Conservation (phyloP, 2,888 invertebrate species). For the Xestobium rufovillosum region DNA sequence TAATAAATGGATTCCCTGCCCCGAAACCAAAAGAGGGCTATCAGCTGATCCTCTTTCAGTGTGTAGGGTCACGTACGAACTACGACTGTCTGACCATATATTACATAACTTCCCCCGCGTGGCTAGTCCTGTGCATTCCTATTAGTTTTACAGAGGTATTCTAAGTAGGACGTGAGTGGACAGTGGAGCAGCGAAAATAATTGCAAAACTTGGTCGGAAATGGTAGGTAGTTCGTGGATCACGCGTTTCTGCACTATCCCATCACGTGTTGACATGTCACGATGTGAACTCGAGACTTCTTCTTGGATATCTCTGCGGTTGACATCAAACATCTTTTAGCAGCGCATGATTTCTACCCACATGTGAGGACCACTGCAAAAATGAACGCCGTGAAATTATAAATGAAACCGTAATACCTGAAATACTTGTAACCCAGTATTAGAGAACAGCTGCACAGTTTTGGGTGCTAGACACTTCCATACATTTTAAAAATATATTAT, state of each 20-base stretch:
- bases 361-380: constrained; percentile 14
- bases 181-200: constrained; percentile 1
- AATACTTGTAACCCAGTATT: too few species aligned
- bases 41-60: constrained; percentile 18
- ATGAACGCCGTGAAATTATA: background rate
- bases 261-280: constrained; percentile 39
- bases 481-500: too few species aligned
- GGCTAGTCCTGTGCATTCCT: too few species aligned
- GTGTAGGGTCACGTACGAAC: constrained; percentile 26
- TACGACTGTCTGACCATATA: too few species aligned
- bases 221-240: constrained; percentile 35
- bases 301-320: constrained; percentile 35
- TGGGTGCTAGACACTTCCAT: too few species aligned
- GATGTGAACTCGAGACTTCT: constrained; percentile 35
- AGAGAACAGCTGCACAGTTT: too few species aligned
- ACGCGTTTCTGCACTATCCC: constrained; percentile 36
- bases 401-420: background rate
- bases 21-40: constrained; percentile 8
- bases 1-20: constrained; percentile 2
- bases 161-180: background rate
- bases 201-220: constrained; percentile 25
- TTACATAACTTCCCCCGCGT: constrained; percentile 9
- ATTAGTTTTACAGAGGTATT: too few species aligned
- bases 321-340: constrained; percentile 37
- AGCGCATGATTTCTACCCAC: constrained; percentile 38